Conservation (phyloP, 2,113 vertebrate genomes). For the Eptatretus burgeri region DNA sequence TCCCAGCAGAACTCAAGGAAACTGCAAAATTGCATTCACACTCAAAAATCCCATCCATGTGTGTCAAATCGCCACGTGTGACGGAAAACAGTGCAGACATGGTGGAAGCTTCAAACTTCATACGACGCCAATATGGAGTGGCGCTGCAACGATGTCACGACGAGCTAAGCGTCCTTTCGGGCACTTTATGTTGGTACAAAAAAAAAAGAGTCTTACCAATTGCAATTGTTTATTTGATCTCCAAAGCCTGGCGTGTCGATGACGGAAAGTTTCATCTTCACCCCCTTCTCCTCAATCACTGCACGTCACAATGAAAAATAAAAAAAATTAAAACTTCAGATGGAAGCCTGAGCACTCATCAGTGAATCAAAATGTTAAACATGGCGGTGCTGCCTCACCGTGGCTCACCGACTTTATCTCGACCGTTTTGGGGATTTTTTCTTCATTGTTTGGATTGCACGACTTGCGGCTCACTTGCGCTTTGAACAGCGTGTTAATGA, state of each 20-base stretch:
- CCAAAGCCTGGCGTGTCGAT: slow-evolving; percentile 87
- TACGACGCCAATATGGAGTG: too few relatives aligned
- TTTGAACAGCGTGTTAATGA: slow-evolving; percentile 97
- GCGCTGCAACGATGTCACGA: too few relatives aligned
- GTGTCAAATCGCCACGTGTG: too few relatives aligned
- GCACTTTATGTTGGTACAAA: too few relatives aligned
- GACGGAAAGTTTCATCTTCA: slow-evolving; percentile 83
- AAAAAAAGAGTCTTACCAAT: slow-evolving; percentile 57
- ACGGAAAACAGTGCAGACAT: too few relatives aligned
- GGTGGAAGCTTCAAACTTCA: too few relatives aligned
- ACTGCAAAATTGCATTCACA: too few relatives aligned
- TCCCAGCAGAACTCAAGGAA: too few relatives aligned
- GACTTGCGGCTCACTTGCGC: slow-evolving; percentile 91
- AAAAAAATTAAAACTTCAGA: not conserved
- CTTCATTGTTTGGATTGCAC: slow-evolving; percentile 34
- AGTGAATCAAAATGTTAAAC: not conserved
- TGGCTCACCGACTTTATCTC: slow-evolving; percentile 94
- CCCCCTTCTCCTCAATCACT: slow-evolving; percentile 92
- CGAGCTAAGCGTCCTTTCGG: too few relatives aligned
- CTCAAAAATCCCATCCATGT: too few relatives aligned
- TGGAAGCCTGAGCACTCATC: not conserved
- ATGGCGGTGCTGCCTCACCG: slow-evolving; percentile 21
- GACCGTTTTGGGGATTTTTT: slow-evolving; percentile 75
- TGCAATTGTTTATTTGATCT: slow-evolving; percentile 96
- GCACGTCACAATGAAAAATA: not conserved